Base-by-base conservation (phyloP, 2,888 invertebrate species). In the Tuberolachnus salignus region DNA sequence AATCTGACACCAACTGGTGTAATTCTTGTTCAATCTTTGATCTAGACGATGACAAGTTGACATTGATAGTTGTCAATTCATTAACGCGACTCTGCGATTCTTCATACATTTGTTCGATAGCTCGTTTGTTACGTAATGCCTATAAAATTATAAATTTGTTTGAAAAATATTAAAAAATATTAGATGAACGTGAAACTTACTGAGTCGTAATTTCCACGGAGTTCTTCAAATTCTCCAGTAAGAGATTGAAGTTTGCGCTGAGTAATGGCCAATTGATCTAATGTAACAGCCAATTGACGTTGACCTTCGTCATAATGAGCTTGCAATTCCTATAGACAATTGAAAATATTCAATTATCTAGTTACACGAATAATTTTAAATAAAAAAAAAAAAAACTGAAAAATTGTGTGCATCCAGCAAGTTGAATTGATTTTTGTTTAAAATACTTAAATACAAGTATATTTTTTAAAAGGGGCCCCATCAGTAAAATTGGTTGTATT, bases 231-330 rank as follows among this genome's bases (percentile, higher is more conserved):
- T 89, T 98, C 98, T 85, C 93, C 94, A 85, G 93, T 94, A 86
- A 98, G 89, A 80, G 94, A 92, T 88, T 94, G 94, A 84, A 94
- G 90, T 86, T 94, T 93, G 86, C 96, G 93, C 87, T 94, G 94
- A 83, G 94, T 92, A 83, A 95, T 92, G 85, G 92, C 94, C 84
- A 94, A 91, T 87, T 95, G 96, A 88, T 97, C 97, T 84, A 97
- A 90, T 82, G 97, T 95, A 85, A 95, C 94, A 87, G 95, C 95
- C 87, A 98, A 89, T 88, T 97, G 97, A 85, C 97, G 92, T 88
- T 97, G 96, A 83, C 95, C 90, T 87, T 98, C 97, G 85, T 98
- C 97, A 88, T 97, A 97, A 87, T 95, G 95, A 84, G 94, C 92
- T 88, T 95, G 95, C 86, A 98, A 89, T 89, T 96, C 96, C 92